Evolutionary conservation across 2,888 invertebrate species (phyloP).

Genomic region (Gryllus longicercus): DNA sequence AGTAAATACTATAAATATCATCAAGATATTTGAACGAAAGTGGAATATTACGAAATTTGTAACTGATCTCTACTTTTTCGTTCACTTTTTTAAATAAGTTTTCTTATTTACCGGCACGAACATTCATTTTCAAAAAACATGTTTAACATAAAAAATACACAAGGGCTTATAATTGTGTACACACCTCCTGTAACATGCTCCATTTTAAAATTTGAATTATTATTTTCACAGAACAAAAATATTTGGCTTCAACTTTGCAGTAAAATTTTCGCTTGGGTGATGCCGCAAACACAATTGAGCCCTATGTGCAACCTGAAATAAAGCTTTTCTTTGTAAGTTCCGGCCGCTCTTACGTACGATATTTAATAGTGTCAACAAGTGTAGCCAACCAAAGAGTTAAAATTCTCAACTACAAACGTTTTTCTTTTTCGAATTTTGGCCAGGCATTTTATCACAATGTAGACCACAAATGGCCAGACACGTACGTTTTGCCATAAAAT

Average conservation of each 20-base stretch:
- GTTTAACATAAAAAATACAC: background rate
- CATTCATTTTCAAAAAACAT: background rate
- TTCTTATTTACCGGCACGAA: background rate
- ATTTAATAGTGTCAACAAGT: background rate
- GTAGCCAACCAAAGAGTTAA: background rate
- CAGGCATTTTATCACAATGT: background rate
- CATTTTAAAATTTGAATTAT: background rate
- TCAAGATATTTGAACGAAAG: background rate
- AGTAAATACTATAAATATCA: background rate
- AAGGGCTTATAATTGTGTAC: background rate
- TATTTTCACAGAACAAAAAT: no score
- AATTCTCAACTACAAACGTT: background rate
- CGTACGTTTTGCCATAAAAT: no score
- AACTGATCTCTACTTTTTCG: background rate
- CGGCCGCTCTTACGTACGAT: background rate
- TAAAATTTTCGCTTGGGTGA: no score
- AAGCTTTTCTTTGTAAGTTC: background rate
- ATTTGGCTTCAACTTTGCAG: no score
- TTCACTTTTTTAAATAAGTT: background rate
- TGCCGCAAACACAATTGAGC: no score
- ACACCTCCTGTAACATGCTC: background rate
- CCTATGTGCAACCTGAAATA: background rate
- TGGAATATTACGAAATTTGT: background rate
- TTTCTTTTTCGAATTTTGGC: background rate
- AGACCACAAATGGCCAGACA: no score